A percentile compares a stretch with the other conserved stretches of the same genome.
phyloP scores from a whole-genome alignment of 1,140 invertebrate species.

The Aphidius gifuensis region DNA sequence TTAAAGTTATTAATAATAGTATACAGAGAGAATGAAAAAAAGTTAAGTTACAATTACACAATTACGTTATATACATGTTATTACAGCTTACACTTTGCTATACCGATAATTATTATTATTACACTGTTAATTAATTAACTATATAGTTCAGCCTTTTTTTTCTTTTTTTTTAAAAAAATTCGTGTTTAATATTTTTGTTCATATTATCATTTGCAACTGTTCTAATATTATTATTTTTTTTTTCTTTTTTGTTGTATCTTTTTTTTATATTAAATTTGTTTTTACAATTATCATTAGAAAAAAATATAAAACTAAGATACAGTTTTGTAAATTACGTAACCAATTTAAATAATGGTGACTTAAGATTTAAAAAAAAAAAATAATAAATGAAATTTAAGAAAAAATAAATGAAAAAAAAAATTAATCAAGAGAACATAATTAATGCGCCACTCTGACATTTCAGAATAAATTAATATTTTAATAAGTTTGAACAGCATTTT shows the following conservation, averaged over 20 bases:
- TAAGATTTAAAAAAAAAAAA: no score
- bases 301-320: no score
- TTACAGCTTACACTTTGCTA: conserved; percentile 22
- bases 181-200: no score
- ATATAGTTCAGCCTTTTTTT: conserved; percentile 23
- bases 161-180: conserved; percentile 28
- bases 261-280: conserved; percentile 12
- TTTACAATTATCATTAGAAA: no score
- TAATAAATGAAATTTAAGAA: no score
- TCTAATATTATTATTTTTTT: conserved; percentile 28
- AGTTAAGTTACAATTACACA: conserved; percentile 43
- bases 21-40: conserved; percentile 37
- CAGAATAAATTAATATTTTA: conserved; percentile 1
- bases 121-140: conserved; percentile 25
- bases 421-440: no score
- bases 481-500: conserved; percentile 25
- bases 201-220: conserved; percentile 16
- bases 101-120: conserved; percentile 30
- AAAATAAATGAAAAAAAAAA: no score
- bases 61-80: conserved; percentile 44
- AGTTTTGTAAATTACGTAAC: no score
- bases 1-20: conserved; percentile 33
- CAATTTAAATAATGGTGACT: no score
- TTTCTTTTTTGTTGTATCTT: conserved; percentile 18
- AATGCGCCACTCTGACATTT: no score